These are phyloP conservation scores for Electrona antarctica DNA, from an alignment of 2,113 vertebrate species.

Conservation along the genomic window DNA sequence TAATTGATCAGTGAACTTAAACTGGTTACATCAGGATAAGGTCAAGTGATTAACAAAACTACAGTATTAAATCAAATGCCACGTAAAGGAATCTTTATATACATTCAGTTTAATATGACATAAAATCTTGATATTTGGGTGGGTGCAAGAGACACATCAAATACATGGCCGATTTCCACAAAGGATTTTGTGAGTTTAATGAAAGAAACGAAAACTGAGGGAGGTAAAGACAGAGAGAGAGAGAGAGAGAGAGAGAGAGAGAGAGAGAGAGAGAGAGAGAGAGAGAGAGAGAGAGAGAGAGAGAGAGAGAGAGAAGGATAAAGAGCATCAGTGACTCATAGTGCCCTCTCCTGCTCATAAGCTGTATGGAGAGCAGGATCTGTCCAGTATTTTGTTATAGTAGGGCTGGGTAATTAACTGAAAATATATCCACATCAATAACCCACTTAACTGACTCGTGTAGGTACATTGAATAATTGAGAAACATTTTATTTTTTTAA, in stretches of 20 bases:
- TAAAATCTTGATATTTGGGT: conserved; percentile 13
- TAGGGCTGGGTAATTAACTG: no score
- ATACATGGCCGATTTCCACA: conserved; percentile 20
- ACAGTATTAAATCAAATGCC: neutral
- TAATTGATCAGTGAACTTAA: no score
- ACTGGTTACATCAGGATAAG: no score
- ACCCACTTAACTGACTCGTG: no score
- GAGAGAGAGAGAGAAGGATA: conserved; percentile 18
- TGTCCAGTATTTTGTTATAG: conserved; percentile 37
- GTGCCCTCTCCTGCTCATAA: conserved; percentile 82
- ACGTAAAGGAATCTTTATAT: neutral
- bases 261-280: conserved; percentile 1
- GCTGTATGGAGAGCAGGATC: conserved; percentile 52
- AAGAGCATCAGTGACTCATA: conserved; percentile 67
- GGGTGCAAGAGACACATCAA: conserved; percentile 32
- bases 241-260: neutral
- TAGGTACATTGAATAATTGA: no score
- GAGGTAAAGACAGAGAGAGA: neutral
- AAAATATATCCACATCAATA: no score
- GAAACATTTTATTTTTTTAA: no score
- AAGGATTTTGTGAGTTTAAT: no score
- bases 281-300: conserved; percentile 7
- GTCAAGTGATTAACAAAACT: no score
- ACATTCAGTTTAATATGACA: neutral
- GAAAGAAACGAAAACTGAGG: no score